Conservation (phyloP, 2,888 invertebrate species). For the Aethes cnicana region DNA sequence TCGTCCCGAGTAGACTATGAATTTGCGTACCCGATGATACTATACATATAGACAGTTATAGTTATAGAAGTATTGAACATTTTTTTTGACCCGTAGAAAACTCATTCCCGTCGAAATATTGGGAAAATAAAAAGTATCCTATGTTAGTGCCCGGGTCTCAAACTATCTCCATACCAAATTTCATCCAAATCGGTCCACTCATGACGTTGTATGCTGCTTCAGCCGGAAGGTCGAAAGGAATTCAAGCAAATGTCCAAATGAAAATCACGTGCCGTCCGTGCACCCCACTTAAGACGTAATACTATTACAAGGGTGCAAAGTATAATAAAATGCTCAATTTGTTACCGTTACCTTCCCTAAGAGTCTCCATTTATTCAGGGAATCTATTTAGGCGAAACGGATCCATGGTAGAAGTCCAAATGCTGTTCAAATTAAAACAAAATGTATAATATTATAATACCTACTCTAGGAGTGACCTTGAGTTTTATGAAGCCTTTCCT, state of each 20-base stretch:
- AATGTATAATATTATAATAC: too few relatives aligned
- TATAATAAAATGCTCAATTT: constrained; percentile 73
- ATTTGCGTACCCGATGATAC: too few relatives aligned
- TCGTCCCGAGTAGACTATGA: too few relatives aligned
- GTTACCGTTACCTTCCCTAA: constrained; percentile 59
- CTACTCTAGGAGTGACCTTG: constrained; percentile 9
- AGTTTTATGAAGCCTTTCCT: constrained; percentile 16
- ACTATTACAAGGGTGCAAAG: constrained; percentile 61
- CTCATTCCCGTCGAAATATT: too few relatives aligned
- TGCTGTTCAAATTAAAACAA: constrained; percentile 29
- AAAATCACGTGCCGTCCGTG: constrained; percentile 33
- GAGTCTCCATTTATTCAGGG: constrained; percentile 53
- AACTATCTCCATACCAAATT: too few relatives aligned
- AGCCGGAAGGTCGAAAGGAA: constrained; percentile 18
- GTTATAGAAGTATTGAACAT: too few relatives aligned
- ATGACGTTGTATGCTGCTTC: too few relatives aligned
- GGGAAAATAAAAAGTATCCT: too few relatives aligned
- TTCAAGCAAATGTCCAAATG: constrained; percentile 24
- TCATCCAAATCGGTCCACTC: too few relatives aligned
- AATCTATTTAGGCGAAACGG: constrained; percentile 47
- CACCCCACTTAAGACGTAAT: constrained; percentile 52
- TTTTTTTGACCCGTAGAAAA: too few relatives aligned
- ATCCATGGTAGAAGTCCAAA: constrained; percentile 19
- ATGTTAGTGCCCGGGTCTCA: too few relatives aligned
- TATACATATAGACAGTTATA: too few relatives aligned